A percentile compares a stretch with the other conserved stretches of the same genome.
These are phyloP conservation scores for Athalia rosae DNA, from an alignment of 2,888 invertebrate species.

Conservation along the genomic window DNA sequence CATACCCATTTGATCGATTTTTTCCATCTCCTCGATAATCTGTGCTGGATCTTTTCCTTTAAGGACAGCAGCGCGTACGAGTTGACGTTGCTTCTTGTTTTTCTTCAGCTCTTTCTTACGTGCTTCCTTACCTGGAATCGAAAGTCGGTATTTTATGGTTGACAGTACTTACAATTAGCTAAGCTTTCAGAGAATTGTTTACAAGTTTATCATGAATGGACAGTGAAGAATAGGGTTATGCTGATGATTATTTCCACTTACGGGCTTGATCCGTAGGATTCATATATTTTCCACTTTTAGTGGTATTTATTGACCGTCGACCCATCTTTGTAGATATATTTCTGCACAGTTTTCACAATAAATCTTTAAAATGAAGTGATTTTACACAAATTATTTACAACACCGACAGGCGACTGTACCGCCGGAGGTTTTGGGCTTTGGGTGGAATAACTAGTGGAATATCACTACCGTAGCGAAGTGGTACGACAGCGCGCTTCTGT, in stretches of 20 bases:
- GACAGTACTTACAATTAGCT: background rate
- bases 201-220: background rate
- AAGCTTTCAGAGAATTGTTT: background rate
- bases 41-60: constrained; percentile 98
- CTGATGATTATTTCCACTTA: constrained; percentile 77
- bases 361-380: background rate
- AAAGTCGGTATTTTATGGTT: constrained; percentile 43
- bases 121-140: constrained; percentile 91
- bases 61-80: constrained; percentile 96
- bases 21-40: constrained; percentile 95
- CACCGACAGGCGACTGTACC: no score
- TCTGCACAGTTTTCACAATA: constrained; percentile 14
- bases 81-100: constrained; percentile 97
- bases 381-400: no score
- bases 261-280: constrained; percentile 99
- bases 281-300: constrained; percentile 99
- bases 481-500: no score
- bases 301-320: constrained; percentile 97
- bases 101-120: constrained; percentile 98
- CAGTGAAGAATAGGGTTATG: constrained; percentile 49
- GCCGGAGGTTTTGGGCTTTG: no score
- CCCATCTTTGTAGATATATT: constrained; percentile 82
- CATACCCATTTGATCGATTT: constrained; percentile 98
- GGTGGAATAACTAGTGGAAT: no score
- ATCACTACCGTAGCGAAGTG: no score